Conservation (phyloP, 1,140 invertebrate species). For the Leptinotarsa lineolata region DNA sequence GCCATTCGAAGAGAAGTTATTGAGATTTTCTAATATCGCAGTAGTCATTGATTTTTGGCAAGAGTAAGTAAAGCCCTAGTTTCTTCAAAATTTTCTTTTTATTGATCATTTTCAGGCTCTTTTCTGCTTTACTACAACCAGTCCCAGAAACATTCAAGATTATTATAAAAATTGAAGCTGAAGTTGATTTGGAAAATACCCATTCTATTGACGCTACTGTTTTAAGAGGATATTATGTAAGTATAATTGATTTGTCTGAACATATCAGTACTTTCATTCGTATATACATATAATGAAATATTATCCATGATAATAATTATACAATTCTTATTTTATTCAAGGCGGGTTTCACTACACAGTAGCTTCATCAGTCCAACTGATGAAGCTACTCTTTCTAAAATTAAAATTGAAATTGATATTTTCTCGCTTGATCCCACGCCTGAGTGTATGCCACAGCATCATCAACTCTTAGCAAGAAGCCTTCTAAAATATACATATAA, state of each 20-base stretch:
- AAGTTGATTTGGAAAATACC: constrained; percentile 36
- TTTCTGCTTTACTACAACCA: constrained; percentile 38
- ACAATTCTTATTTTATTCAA: too few relatives aligned
- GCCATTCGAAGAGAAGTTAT: constrained; percentile 42
- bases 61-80: constrained; percentile 35
- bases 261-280: too few relatives aligned
- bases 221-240: constrained; percentile 39
- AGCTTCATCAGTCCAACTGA: too few relatives aligned
- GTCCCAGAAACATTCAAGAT: constrained; percentile 41
- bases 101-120: constrained; percentile 25
- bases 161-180: constrained; percentile 36
- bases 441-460: too few relatives aligned
- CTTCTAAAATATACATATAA: too few relatives aligned
- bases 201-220: constrained; percentile 32
- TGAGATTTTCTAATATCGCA: constrained; percentile 39
- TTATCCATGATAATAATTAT: too few relatives aligned
- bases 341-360: too few relatives aligned
- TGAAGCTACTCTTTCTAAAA: too few relatives aligned
- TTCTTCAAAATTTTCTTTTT: background rate
- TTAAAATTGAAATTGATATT: too few relatives aligned
- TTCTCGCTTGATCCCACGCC: too few relatives aligned
- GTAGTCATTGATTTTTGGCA: constrained; percentile 36
- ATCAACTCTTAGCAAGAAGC: too few relatives aligned
- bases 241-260: background rate
- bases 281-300: too few relatives aligned